Evolutionary conservation across 2,797 vertebrate species (phyloP).

Genomic region (Phalloptychus januarius): DNA sequence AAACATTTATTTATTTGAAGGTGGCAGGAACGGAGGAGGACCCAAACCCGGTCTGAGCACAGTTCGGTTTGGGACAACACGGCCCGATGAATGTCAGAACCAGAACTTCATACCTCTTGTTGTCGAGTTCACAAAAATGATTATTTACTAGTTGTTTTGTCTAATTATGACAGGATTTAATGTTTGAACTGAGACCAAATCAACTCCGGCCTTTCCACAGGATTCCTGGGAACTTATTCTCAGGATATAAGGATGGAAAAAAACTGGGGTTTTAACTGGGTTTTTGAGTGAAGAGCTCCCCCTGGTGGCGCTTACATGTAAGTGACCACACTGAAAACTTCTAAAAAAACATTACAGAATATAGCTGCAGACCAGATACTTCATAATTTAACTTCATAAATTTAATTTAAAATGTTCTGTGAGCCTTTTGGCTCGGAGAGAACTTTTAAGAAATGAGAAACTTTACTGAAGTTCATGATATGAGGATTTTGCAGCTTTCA

Average conservation of each 20-base stretch:
- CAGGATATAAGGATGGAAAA: not conserved
- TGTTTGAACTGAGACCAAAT: not conserved
- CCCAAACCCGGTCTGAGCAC: slow-evolving; percentile 21
- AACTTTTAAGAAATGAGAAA: not conserved
- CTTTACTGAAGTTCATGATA: not conserved
- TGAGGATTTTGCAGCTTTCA: not conserved
- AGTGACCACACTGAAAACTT: not conserved
- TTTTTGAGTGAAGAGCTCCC: not conserved
- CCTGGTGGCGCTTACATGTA: not conserved
- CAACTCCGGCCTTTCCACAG: not conserved
- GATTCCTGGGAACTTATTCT: not conserved
- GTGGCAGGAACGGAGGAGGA: slow-evolving; percentile 8
- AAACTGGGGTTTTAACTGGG: not conserved
- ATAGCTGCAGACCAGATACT: not conserved
- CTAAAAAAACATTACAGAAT: not conserved
- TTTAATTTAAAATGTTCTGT: not conserved
- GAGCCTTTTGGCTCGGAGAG: too few species aligned
- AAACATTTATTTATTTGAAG: slow-evolving; percentile 66
- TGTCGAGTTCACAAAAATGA: not conserved
- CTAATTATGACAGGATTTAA: not conserved
- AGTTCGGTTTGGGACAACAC: slow-evolving; percentile 6
- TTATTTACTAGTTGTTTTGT: not conserved
- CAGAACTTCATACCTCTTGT: slow-evolving; percentile 51
- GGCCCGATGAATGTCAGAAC: slow-evolving; percentile 8
- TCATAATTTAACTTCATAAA: not conserved